Percentiles rank a stretch among this genome's conserved stretches.
These are phyloP conservation scores for Micromys minutus DNA, from an alignment of 2,113 vertebrate species.

Conservation along the genomic window DNA sequence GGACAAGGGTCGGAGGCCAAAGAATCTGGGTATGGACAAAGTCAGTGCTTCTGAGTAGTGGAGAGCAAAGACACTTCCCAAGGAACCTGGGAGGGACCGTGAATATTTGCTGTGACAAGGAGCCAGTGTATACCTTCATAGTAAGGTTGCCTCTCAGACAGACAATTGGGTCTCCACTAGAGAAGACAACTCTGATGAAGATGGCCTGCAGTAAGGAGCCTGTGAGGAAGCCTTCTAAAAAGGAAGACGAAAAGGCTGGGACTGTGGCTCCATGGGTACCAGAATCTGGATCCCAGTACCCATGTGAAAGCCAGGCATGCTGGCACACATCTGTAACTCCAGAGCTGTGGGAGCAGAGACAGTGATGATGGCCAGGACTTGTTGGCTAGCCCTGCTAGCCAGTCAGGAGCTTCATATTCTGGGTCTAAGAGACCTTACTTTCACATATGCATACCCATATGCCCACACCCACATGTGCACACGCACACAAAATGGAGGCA, in stretches of 20 bases:
- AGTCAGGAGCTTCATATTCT: not conserved
- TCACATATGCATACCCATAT: not conserved
- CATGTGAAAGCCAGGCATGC: not conserved
- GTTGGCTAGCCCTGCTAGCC: not conserved
- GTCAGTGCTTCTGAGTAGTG: not conserved
- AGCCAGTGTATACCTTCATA: not conserved
- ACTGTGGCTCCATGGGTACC: not conserved
- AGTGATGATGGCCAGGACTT: not conserved
- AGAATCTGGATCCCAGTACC: not conserved
- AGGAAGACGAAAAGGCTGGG: not conserved
- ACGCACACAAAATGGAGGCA: not conserved
- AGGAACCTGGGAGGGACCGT: not conserved
- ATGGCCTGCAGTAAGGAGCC: not conserved
- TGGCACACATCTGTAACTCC: not conserved
- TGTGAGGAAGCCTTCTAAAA: not conserved
- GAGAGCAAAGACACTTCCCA: accelerated
- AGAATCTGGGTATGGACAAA: not conserved
- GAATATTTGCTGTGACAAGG: not conserved
- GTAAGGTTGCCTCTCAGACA: not conserved
- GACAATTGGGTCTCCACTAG: not conserved
- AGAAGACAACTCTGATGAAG: not conserved
- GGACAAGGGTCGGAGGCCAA: not conserved
- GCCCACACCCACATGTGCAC: no score
- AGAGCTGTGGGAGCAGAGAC: not conserved
- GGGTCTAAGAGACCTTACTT: not conserved